Conservation (phyloP, 2,797 vertebrate species). For the Enteromius paludinosus region DNA sequence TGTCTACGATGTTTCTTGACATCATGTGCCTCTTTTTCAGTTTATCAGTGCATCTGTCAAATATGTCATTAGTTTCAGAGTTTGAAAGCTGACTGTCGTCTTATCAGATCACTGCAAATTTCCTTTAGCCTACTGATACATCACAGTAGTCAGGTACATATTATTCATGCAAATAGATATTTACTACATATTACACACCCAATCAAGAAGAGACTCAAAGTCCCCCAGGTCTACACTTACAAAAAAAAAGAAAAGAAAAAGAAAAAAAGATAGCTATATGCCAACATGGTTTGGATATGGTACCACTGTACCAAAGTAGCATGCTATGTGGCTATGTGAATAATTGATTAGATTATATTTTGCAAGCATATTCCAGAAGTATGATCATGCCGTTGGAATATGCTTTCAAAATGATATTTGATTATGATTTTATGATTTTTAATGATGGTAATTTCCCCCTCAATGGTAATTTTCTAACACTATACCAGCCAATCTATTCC, state of each 20-base stretch:
- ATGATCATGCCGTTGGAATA: not conserved
- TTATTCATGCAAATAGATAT: conserved; percentile 8
- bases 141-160: not conserved
- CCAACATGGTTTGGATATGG: not conserved
- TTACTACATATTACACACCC: not conserved
- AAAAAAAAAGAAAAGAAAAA: not conserved
- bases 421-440: not conserved
- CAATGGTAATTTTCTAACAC: not conserved
- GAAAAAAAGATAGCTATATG: not conserved
- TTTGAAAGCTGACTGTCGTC: not conserved
- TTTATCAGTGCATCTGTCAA: conserved; percentile 14
- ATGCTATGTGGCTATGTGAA: not conserved
- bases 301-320: not conserved
- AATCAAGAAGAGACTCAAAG: not conserved
- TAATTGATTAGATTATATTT: not conserved
- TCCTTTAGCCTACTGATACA: not conserved
- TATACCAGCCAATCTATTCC: not conserved
- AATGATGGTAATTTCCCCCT: not conserved
- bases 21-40: conserved; percentile 44
- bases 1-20: conserved; percentile 11
- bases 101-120: not conserved
- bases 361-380: not conserved
- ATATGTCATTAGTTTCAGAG: conserved; percentile 17
- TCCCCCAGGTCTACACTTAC: not conserved
- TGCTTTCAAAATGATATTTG: not conserved